Percentiles rank a stretch among this genome's conserved stretches.
Conservation (phyloP, 2,113 vertebrate species). For the Fregata magnificens region DNA sequence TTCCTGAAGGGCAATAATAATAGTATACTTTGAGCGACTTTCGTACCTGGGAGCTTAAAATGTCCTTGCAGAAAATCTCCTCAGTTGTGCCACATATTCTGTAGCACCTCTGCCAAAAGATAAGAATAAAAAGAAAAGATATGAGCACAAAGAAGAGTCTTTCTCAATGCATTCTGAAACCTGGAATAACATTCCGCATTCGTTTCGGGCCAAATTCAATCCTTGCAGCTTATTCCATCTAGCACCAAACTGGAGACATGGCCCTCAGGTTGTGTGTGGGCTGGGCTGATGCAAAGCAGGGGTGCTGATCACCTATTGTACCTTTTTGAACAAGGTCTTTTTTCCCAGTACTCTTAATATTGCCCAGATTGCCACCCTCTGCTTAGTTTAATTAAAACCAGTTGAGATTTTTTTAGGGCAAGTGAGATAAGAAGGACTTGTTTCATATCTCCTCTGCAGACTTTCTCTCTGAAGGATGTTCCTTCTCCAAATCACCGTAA, state of each 20-base stretch:
- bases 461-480: neutral
- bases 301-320: neutral
- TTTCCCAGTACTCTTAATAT: neutral
- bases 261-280: too few relatives aligned
- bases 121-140: neutral
- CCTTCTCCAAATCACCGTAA: neutral
- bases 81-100: neutral
- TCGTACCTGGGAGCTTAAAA: conserved; percentile 48
- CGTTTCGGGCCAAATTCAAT: neutral
- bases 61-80: conserved; percentile 44
- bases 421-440: neutral
- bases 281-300: neutral
- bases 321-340: neutral
- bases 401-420: neutral
- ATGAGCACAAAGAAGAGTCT: neutral
- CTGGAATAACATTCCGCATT: neutral
- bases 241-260: fast-evolving
- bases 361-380: neutral
- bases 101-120: conserved; percentile 18
- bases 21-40: conserved; percentile 2
- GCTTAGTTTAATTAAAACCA: conserved; percentile 34
- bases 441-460: neutral
- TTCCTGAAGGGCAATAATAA: conserved; percentile 60
- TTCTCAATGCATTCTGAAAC: neutral
- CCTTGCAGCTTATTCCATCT: neutral